These are phyloP conservation scores for Delichon dasypus DNA, from an alignment of 2,797 vertebrate genomes.

Conservation along the genomic window DNA sequence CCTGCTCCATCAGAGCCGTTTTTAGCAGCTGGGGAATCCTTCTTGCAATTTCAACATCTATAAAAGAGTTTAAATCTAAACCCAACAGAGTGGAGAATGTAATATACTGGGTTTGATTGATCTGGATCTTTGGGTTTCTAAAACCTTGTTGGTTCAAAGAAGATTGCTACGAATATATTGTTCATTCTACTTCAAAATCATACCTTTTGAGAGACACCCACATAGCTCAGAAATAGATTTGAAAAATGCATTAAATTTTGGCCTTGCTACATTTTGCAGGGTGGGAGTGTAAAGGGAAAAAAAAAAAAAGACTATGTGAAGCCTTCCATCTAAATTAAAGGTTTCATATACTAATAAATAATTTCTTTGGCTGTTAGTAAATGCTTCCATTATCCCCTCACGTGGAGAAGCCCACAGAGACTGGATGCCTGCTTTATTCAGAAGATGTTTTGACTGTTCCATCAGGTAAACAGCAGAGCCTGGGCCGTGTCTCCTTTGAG, in stretches of 20 bases:
- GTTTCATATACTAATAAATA: constrained; percentile 67
- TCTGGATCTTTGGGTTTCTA: constrained; percentile 27
- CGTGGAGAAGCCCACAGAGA: background rate
- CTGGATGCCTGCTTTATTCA: constrained; percentile 41
- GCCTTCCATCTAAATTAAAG: constrained; percentile 66
- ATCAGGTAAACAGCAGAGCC: constrained; percentile 47
- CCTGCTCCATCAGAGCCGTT: background rate
- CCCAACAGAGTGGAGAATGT: constrained; percentile 12
- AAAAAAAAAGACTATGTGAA: constrained; percentile 23
- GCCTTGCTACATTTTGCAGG: constrained; percentile 31
- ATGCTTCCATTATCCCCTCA: constrained; percentile 51
- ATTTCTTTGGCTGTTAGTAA: constrained; percentile 55
- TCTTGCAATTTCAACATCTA: constrained; percentile 31
- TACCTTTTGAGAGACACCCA: constrained; percentile 58
- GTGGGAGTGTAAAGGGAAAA: constrained; percentile 28
- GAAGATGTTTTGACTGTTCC: constrained; percentile 60
- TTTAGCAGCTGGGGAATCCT: constrained; percentile 35
- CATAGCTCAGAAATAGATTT: constrained; percentile 46
- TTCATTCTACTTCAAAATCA: constrained; percentile 59
- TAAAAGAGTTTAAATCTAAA: constrained; percentile 48
- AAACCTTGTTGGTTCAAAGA: background rate
- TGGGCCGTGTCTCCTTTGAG: background rate
- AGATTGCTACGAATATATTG: constrained; percentile 33
- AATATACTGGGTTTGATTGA: constrained; percentile 34
- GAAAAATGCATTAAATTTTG: constrained; percentile 27